A percentile compares a stretch with the other conserved stretches of the same genome.
Conservation (phyloP, 2,888 invertebrate genomes). For the Melieria omissa region DNA sequence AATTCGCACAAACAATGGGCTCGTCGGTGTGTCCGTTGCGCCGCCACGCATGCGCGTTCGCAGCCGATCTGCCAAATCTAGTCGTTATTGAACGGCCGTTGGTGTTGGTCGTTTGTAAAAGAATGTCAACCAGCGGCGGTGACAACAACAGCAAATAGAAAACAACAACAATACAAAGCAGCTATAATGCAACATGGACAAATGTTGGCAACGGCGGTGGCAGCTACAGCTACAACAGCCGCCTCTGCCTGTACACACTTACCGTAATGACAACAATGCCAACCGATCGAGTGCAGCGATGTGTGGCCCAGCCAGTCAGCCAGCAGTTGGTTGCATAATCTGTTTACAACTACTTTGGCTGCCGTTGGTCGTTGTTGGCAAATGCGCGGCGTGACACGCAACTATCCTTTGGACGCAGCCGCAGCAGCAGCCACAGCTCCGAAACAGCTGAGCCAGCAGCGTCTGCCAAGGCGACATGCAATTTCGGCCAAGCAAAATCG, state of each 20-base stretch:
- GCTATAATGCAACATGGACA: too few species aligned
- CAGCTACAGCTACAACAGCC: neutral
- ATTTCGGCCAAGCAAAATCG: neutral
- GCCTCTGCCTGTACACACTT: constrained; percentile 15
- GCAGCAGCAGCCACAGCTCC: constrained; percentile 42
- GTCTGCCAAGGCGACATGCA: constrained; percentile 30
- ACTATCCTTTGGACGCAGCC: constrained; percentile 32
- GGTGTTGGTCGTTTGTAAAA: constrained; percentile 24
- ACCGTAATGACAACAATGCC: constrained; percentile 16
- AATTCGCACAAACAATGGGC: constrained; percentile 56
- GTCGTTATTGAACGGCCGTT: neutral
- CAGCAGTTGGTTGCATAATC: constrained; percentile 49
- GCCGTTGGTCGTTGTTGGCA: neutral
- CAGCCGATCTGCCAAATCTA: too few species aligned
- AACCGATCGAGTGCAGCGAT: neutral
- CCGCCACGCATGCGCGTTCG: too few species aligned
- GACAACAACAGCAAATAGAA: constrained; percentile 8
- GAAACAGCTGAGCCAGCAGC: constrained; percentile 24
- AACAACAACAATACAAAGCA: constrained; percentile 5
- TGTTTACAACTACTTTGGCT: constrained; percentile 50
- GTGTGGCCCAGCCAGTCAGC: constrained; percentile 21
- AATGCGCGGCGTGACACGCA: constrained; percentile 11
- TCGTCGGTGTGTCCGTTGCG: constrained; percentile 13
- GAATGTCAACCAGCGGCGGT: constrained; percentile 24
- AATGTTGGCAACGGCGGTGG: neutral